phyloP scores from a whole-genome alignment of 2,797 vertebrate species.

The Sardinella longiceps region DNA sequence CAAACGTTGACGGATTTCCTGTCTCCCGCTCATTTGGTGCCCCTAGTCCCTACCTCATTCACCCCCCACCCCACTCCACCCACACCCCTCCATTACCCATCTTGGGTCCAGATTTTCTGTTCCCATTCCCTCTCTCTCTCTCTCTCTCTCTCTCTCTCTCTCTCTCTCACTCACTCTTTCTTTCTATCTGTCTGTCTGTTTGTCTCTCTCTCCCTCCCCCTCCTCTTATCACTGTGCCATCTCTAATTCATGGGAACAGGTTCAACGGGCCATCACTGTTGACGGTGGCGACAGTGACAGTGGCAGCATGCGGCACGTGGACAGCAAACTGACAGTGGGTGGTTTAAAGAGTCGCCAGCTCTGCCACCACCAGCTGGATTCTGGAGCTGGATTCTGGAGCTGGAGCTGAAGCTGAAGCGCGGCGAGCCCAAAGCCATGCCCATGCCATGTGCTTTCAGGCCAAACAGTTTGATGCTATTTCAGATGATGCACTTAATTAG shows the following conservation, averaged over 20 bases:
- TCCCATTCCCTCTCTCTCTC: neutral
- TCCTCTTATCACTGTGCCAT: constrained; percentile 47
- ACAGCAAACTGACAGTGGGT: constrained; percentile 56
- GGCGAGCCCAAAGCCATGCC: neutral
- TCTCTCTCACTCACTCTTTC: constrained; percentile 34
- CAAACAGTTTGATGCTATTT: constrained; percentile 31
- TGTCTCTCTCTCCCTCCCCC: constrained; percentile 19
- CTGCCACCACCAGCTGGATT: no score
- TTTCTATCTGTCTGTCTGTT: constrained; percentile 11
- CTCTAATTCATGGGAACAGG: constrained; percentile 58
- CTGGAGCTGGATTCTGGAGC: no score
- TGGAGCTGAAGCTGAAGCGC: no score
- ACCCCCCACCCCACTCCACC: no score
- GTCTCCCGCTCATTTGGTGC: constrained; percentile 28
- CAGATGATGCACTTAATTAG: constrained; percentile 49
- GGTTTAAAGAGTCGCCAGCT: constrained; percentile 49
- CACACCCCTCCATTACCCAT: no score
- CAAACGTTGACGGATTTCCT: constrained; percentile 53
- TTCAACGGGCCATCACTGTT: constrained; percentile 55
- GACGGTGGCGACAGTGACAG: no score
- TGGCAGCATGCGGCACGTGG: constrained; percentile 48
- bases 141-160: neutral
- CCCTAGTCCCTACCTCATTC: neutral
- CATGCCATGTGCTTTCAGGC: neutral
- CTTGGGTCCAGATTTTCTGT: no score